phyloP scores from a whole-genome alignment of 2,888 invertebrate species.

The Caenorhabditis sulstoni region DNA sequence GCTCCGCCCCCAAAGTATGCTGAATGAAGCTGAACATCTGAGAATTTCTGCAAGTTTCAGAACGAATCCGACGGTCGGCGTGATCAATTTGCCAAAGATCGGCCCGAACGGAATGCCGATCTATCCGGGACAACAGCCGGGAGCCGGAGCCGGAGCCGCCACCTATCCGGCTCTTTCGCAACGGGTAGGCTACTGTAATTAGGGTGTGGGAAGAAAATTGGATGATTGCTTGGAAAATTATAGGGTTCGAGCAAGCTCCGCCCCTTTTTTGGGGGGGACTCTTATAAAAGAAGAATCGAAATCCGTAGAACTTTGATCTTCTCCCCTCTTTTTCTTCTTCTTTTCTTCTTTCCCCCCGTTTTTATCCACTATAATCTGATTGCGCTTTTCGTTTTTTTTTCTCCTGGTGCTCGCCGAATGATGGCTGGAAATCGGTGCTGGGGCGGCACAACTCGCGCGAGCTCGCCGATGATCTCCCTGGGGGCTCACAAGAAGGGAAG shows the following conservation, averaged over 20 bases:
- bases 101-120: conserved; percentile 70
- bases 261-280: conserved; percentile 11
- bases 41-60: too few species aligned
- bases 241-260: conserved; percentile 2
- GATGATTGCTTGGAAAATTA: conserved; percentile 3
- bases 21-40: neutral
- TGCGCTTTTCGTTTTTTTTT: conserved; percentile 37
- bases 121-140: conserved; percentile 43
- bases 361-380: conserved; percentile 48
- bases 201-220: conserved; percentile 8
- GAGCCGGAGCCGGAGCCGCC: neutral
- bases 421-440: too few species aligned
- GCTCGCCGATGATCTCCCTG: too few species aligned
- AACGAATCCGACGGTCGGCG: conserved; percentile 46
- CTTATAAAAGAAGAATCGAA: conserved; percentile 6
- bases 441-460: too few species aligned
- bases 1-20: conserved; percentile 31
- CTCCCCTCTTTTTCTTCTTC: conserved; percentile 15
- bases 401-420: neutral
- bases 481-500: too few species aligned
- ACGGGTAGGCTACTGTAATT: conserved; percentile 62
- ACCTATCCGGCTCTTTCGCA: conserved; percentile 67
- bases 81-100: conserved; percentile 68
- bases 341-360: conserved; percentile 5
- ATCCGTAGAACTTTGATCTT: conserved; percentile 1